Conservation (phyloP, 2,113 vertebrate species). For the Xiphophorus couchianus region DNA sequence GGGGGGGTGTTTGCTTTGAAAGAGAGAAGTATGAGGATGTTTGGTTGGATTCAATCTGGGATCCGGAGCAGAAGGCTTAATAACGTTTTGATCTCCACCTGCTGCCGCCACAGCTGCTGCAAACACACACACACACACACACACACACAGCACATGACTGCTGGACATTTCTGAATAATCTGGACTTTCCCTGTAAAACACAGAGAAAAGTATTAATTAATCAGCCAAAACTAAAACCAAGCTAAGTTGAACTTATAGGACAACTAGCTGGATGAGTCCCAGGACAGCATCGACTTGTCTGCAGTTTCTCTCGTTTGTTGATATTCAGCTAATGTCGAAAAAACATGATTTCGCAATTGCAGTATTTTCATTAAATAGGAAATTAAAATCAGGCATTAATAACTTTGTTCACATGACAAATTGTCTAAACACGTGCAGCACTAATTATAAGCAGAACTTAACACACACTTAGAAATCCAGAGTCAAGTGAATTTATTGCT, state of each 20-base stretch:
- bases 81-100: conserved; percentile 57
- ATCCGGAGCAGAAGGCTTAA: conserved; percentile 42
- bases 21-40: conserved; percentile 5
- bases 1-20: not conserved
- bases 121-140: conserved; percentile 8
- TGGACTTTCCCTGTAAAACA: not conserved
- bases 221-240: no score
- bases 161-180: not conserved
- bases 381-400: no score
- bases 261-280: not conserved
- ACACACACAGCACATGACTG: not conserved
- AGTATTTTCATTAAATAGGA: no score
- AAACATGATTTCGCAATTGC: no score
- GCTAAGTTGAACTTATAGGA: no score
- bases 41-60: conserved; percentile 27
- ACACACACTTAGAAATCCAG: not conserved
- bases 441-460: not conserved
- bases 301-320: not conserved
- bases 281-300: not conserved
- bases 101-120: conserved; percentile 38
- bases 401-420: no score
- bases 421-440: no score
- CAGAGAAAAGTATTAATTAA: not conserved
- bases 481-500: not conserved
- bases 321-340: no score